Base-by-base conservation (phyloP, 2,888 invertebrate species). In the Platycheirus albimanus region DNA sequence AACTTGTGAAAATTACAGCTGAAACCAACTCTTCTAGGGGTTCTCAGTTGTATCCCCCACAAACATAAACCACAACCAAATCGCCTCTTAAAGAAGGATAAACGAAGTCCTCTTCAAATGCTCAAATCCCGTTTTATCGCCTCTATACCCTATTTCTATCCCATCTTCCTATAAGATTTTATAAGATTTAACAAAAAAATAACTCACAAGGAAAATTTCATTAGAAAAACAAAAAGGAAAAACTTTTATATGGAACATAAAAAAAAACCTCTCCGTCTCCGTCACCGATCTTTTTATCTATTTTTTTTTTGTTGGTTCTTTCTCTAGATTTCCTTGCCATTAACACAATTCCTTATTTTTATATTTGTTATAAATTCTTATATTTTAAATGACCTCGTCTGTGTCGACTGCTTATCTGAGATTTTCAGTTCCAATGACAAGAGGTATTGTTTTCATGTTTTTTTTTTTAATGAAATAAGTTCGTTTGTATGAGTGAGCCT, bases 351-450 rank as follows among this genome's bases (percentile, higher is more conserved):
- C 38, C 41, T 56, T 36, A 19, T 41, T 15, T 41, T 41, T 56
- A 19, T n/a, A 24, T 51, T 66, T 67, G 10, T 69, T n/a, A n/a
- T n/a, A n/a, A n/a, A 7, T 56, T 15, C 20, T 41, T 33, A 8
- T 11, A 24, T 28, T 10, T 61, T 49, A 36, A 15, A 61, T 67
- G 78, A 63, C 74, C 79, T 79, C 67, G 79, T 79, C 74, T 79
- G 74, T 74, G 74, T 67, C 61, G 58, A 47, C 36, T 51, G 63
- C 24, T 69, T 74, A 74, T 67, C 67, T 74, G 49, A 79, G 69
- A 79, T 79, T 79, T 66, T 49, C 61, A 61, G 38, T 74, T 74
- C 36, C 54, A 69, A 74, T 74, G 56, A 56, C 63, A 72, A n/a
- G 54, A 61, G 38, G 54, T 56, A 69, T 72, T 45, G 58, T 41